Base-by-base conservation (phyloP, 1,140 invertebrate species). In the Cotesia typhae region DNA sequence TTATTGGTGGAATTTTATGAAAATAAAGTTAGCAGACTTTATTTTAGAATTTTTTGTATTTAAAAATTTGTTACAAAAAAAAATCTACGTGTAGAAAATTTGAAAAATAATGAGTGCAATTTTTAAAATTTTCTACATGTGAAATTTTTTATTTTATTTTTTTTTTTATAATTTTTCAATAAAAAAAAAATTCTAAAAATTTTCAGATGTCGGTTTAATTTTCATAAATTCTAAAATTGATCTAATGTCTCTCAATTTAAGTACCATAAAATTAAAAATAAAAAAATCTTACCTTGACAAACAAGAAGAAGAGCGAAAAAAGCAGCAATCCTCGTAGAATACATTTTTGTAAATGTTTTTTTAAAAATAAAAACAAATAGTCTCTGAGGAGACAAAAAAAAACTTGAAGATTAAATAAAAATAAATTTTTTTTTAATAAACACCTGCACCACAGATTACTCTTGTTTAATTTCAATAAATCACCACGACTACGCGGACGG, bases 381-480 rank as follows among this genome's bases (percentile, higher is more conserved):
- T 28, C 47, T 37, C 14, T 14, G 36, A 20, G 41, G 7, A 55
- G 3, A 14, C 59, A 20, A 70, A 51, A 35, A 70, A 10, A 7
- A 17, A 55, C 5, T n/a, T 55, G 53, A n/a, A 51, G 47, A 9
- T 51, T 41, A 10, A n/a, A n/a, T 41, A 36, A 59, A 68, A 57
- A 68, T 57, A 51, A 38, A 57, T 28, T 28, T 28, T 2, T 28
- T 28, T 28, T 28, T 28, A 28, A 59, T 41, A 59, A 57, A 53
- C 66, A 68, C 66, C 66, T 68, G 53, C 55, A 69, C 53, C 68
- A 59, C 68, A 55, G 35, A 59, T 55, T 55, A 52, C n/a, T 68
- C 35, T 2, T 28, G 20, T 60, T 14, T 28, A 41, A 70, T 70
- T 70, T 61, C 35, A 9, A 10, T 36, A 70, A 59, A 70, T 20